Base-by-base conservation (phyloP, 2,888 invertebrate genomes). In the Drosophila pullipes region DNA sequence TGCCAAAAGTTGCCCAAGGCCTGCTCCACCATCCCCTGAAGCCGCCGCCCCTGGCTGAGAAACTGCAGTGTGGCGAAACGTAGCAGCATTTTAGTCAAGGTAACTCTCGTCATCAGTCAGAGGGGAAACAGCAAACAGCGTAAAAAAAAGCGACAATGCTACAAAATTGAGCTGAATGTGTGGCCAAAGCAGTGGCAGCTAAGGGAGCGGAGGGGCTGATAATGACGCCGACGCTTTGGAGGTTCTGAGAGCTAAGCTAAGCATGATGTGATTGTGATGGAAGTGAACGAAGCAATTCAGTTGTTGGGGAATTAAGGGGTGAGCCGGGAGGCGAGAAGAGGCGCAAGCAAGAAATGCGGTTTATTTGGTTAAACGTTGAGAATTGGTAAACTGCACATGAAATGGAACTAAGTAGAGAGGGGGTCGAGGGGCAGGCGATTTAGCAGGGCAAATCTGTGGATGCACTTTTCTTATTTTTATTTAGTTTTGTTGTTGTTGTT, bases 341-440 rank as follows among this genome's bases (percentile, higher is more conserved):
- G 0, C 9, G 39, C 47, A 47, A 11, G 50, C 30, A 57, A 58
- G 54, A 59, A 55, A 74, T 63, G 58, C 71, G 78, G 78, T 86
- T 86, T 90, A 86, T 86, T 86, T 86, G 89, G 90, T 79, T 90
- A 86, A 86, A 90, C 85, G 85, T 76, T 83, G 83, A 75, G 88
- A 86, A 86, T 90, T 85, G 90, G 83, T 81, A 88, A 83, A 88
- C 81, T 73, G 85, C 69, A 35, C 50, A 54, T 30, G 5, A 49
- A 59, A 47, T 49, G 49, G 25, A 5, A n/a, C 25, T 33, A 28
- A 28, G 47, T 6, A 2, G 22, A n/a, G 13, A n/a, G 39, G 28
- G 13, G 58, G 28, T 25, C 47, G 25, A 25, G 47, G 16, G 18
- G 39, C 11, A 4, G 31, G 16, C 25, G 5, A 22, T n/a, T 58